Conservation (phyloP, 2,888 invertebrate genomes). For the Hyposoter didymator region DNA sequence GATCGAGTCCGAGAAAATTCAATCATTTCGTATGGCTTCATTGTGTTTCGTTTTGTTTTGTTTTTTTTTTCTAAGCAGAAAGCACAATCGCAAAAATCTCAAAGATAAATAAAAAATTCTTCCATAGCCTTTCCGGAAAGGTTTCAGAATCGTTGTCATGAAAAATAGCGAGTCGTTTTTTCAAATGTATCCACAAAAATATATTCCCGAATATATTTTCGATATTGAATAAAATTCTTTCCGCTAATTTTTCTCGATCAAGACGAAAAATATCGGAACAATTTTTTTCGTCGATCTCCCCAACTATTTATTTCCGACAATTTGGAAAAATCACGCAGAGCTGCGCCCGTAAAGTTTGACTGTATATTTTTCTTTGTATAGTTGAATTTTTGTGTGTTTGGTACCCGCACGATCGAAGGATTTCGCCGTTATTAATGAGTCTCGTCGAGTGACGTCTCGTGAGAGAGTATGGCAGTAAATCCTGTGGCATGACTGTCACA, state of each 20-base stretch:
- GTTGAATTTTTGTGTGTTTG: not conserved
- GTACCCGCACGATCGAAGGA: conserved; percentile 29
- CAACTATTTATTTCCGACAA: not conserved
- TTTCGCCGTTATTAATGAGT: conserved; percentile 1
- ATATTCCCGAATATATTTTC: conserved; percentile 2
- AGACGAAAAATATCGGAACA: not conserved
- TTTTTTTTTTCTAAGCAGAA: not conserved
- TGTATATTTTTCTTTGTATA: conserved; percentile 8
- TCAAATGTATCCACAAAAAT: conserved; percentile 2
- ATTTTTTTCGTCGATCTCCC: not conserved
- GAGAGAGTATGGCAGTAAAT: conserved; percentile 3
- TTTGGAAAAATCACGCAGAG: not conserved
- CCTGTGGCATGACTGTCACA: not conserved
- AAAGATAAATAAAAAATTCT: not conserved
- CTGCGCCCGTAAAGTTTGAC: not conserved
- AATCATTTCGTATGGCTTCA: conserved; percentile 17
- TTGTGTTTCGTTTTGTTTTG: conserved; percentile 15
- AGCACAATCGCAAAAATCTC: not conserved
- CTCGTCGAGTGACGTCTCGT: not conserved
- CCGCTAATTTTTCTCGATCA: not conserved
- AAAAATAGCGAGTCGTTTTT: not conserved
- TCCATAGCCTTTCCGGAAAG: not conserved
- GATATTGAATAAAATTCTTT: not conserved
- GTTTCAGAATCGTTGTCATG: not conserved
- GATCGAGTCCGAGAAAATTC: conserved; percentile 11